Base-by-base conservation (phyloP, 2,797 vertebrate species). In the Eremophila alpestris region DNA sequence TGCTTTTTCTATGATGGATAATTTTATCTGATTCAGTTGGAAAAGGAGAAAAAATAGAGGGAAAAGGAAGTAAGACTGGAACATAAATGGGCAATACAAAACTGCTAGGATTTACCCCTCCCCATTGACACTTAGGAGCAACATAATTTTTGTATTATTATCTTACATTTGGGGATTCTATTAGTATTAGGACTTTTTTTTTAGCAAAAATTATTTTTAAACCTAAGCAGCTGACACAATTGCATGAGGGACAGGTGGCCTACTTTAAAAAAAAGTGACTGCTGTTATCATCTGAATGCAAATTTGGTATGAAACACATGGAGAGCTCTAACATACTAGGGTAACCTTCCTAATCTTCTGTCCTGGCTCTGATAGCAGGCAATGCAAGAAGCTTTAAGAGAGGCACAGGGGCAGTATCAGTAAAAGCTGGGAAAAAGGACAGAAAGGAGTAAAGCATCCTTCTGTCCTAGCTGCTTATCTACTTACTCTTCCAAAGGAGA, bases 151-250 rank as follows among this genome's bases (percentile, higher is more conserved):
- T 65, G 67, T 65, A 59, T 82, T 59, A 87, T 86, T 91, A 83
- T 49, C 70, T 63, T 76, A 77, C 34, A 43, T 87, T 96, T 90
- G 75, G 80, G 41, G 22, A 64, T 89, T 87, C 60, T 80, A 85
- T 90, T 89, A 71, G 45, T 74, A 40, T 30, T 56, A 92, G 55
- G 30, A 38, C 20, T 71, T 73, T 91, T 59, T 70, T 86, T 58
- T 78, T 64, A 64, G 68, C 26, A 78, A 79, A 90, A 93, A 34
- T 54, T 95, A 91, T 95, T 97, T 96, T 97, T 94, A 87, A 94
- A 85, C 75, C 60, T 43, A 77, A 78, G 78, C 90, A 83, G 41
- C 89, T 92, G 90, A 91, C 93, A 92, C 83, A 92, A 76, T 85
- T 95, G 71, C 64, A n/a, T 51, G 78, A 91, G 62, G 67, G 83